A percentile compares a stretch with the other conserved stretches of the same genome.
Evolutionary conservation across 2,888 invertebrate species (phyloP).

Genomic region (Caenorhabditis uteleia): DNA sequence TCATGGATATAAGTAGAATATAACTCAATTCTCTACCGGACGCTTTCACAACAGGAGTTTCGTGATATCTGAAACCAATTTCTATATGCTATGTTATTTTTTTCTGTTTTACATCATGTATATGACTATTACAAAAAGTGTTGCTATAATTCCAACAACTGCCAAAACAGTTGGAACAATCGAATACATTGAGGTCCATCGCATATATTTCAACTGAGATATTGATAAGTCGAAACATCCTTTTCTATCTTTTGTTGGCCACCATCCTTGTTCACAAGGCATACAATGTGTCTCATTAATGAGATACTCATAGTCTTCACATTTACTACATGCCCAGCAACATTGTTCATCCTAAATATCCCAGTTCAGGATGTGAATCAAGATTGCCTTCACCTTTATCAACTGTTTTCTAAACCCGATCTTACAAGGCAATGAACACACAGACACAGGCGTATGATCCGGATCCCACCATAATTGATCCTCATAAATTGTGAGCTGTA

Average conservation of each 20-base stretch:
- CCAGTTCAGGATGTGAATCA: too few species aligned
- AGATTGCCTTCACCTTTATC: conserved; percentile 58
- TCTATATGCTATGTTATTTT: background rate
- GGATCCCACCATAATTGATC: conserved; percentile 43
- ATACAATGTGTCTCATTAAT: conserved; percentile 66
- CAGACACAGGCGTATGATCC: conserved; percentile 68
- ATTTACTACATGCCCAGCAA: conserved; percentile 71
- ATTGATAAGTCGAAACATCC: conserved; percentile 58
- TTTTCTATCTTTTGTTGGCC: conserved; percentile 50
- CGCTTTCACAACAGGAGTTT: conserved; percentile 79
- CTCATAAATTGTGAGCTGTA: conserved; percentile 48
- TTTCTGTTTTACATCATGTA: conserved; percentile 71
- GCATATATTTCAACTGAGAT: conserved; percentile 72
- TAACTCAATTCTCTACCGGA: conserved; percentile 82
- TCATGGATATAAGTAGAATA: conserved; percentile 76
- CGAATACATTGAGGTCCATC: conserved; percentile 78
- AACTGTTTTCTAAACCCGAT: conserved; percentile 71
- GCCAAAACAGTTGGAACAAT: conserved; percentile 76
- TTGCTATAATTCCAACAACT: conserved; percentile 74
- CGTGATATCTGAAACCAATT: conserved; percentile 73
- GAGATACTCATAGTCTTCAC: conserved; percentile 64
- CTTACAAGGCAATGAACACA: conserved; percentile 71
- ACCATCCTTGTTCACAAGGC: conserved; percentile 64
- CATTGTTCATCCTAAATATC: conserved; percentile 71
- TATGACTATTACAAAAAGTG: conserved; percentile 76